phyloP scores from a whole-genome alignment of 2,797 vertebrate genomes.

The Hoplostethus atlanticus region DNA sequence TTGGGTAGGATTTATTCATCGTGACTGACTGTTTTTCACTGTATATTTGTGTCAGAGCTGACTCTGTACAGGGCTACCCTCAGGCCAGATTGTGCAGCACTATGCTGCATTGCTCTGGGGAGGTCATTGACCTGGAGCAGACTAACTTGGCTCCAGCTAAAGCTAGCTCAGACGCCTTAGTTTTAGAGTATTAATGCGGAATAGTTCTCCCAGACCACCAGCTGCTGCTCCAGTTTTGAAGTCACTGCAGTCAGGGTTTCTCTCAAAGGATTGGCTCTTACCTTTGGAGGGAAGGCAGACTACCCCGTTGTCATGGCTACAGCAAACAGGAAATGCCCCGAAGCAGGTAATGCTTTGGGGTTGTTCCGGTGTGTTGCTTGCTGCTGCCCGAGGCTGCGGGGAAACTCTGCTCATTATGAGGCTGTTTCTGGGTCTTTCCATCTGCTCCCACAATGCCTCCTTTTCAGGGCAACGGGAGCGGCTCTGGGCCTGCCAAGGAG shows the following conservation, averaged over 20 bases:
- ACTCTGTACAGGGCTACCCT: conserved; percentile 10
- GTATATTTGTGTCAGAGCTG: conserved; percentile 38
- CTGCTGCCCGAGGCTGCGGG: conserved; percentile 36
- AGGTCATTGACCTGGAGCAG: conserved; percentile 20
- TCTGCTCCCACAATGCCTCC: conserved; percentile 65
- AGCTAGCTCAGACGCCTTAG: background rate
- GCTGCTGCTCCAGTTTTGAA: conserved; percentile 75
- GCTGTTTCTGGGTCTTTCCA: conserved; percentile 57
- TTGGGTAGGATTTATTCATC: conserved; percentile 32
- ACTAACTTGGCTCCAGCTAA: conserved; percentile 16
- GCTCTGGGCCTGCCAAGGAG: conserved; percentile 41
- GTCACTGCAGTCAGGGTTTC: conserved; percentile 50
- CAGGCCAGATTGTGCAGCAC: conserved; percentile 13
- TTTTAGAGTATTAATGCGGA: conserved; percentile 45
- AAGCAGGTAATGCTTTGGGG: conserved; percentile 75
- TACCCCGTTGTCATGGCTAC: conserved; percentile 76
- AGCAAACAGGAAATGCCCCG: conserved; percentile 83
- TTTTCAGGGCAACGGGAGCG: conserved; percentile 26
- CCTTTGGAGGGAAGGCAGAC: conserved; percentile 66
- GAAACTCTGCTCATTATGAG: conserved; percentile 59
- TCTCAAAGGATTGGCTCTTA: conserved; percentile 59
- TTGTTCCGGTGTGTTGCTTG: conserved; percentile 55
- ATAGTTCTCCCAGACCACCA: conserved; percentile 43
- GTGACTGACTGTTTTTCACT: conserved; percentile 26
- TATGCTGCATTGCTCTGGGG: no score